Conservation (phyloP, 2,113 vertebrate species). For the Nesogale talazaci region DNA sequence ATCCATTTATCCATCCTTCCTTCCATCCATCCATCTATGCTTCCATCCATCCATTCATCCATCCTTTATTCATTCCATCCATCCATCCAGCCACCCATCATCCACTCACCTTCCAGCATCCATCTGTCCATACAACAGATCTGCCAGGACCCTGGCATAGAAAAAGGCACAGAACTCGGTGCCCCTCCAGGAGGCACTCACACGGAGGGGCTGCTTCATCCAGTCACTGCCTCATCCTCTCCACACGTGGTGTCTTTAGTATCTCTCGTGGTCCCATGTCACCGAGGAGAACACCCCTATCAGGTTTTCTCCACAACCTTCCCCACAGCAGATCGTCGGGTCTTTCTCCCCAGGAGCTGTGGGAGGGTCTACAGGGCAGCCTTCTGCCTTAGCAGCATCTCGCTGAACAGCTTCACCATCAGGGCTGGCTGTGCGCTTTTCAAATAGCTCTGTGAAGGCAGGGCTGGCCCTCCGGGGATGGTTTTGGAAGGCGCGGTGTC, state of each 20-base stretch:
- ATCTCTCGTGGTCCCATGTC: neutral
- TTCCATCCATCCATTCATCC: neutral
- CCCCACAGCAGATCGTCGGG: neutral
- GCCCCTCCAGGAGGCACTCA: neutral
- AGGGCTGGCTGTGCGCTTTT: neutral
- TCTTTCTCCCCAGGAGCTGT: neutral
- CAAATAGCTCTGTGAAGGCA: neutral
- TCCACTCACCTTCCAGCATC: neutral
- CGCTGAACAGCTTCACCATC: neutral
- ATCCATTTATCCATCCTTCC: neutral
- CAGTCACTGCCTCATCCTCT: neutral
- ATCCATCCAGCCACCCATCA: no score
- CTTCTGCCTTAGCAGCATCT: neutral
- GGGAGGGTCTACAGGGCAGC: neutral
- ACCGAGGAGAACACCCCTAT: neutral
- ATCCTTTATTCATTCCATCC: neutral
- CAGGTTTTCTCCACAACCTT: neutral
- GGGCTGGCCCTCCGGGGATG: neutral
- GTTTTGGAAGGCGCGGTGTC: neutral
- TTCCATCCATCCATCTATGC: no score
- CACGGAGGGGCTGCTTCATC: neutral
- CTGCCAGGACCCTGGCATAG: neutral
- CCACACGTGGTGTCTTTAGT: neutral
- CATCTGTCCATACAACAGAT: neutral
- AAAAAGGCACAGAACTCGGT: neutral